Conservation (phyloP, 2,113 vertebrate genomes). For the Zapornia atra region DNA sequence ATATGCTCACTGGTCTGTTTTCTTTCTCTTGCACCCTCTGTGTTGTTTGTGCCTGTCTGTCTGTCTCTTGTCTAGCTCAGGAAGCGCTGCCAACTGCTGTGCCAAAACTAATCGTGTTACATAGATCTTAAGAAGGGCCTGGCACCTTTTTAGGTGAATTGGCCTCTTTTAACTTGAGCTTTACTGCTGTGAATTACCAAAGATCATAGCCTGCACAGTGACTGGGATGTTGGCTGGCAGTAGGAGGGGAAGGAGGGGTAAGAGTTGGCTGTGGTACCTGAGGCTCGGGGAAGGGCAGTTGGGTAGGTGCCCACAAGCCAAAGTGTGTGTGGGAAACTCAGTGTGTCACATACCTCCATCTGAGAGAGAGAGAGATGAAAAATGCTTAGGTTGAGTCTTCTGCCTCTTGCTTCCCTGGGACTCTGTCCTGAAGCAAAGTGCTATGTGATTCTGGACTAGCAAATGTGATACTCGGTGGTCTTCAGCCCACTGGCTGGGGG, state of each 20-base stretch:
- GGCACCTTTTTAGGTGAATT: not conserved
- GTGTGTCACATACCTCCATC: not conserved
- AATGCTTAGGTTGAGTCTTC: not conserved
- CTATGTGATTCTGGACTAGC: not conserved
- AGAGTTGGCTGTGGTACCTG: not conserved
- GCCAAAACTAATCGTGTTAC: not conserved
- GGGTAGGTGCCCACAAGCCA: not conserved
- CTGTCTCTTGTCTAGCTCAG: slow-evolving; percentile 13
- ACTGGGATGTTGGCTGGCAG: not conserved
- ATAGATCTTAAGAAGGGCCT: not conserved
- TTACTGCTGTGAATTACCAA: not conserved
- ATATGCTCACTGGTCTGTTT: slow-evolving; percentile 51
- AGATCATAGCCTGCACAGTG: not conserved
- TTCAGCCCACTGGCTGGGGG: not conserved
- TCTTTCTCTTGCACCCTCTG: slow-evolving; percentile 71
- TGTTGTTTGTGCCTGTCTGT: slow-evolving; percentile 24
- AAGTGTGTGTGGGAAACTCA: not conserved
- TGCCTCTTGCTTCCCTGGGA: not conserved
- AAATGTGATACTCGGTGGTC: not conserved
- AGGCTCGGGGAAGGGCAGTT: not conserved
- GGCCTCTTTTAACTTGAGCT: not conserved
- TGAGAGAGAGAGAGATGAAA: not conserved
- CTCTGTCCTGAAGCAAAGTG: not conserved
- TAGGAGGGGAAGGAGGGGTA: not conserved
- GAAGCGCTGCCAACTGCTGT: not conserved